phyloP scores from a whole-genome alignment of 2,888 invertebrate genomes.

The Gari tellinella region DNA sequence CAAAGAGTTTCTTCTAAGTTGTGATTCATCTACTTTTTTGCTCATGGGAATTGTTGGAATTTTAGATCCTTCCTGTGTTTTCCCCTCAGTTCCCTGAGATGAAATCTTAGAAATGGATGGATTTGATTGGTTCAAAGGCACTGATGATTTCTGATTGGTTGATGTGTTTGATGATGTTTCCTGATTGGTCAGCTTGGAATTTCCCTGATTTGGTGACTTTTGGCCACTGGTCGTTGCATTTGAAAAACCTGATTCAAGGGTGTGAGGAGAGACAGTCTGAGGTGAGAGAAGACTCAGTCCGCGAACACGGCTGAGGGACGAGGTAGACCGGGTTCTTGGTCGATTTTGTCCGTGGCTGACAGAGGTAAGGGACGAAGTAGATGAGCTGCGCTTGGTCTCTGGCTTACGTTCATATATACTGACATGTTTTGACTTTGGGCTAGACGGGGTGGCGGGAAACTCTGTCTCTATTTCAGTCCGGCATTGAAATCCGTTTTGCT shows the following conservation, averaged over 20 bases:
- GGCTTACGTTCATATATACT: constrained; percentile 62
- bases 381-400: constrained; percentile 56
- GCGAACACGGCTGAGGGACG: constrained; percentile 50
- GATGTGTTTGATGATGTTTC: constrained; percentile 5
- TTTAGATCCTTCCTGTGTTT: constrained; percentile 29
- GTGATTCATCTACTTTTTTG: constrained; percentile 30
- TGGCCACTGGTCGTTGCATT: constrained; percentile 43
- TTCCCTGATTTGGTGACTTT: constrained; percentile 41
- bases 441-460: constrained; percentile 79
- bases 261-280: constrained; percentile 32
- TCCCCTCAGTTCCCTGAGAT: constrained; percentile 31
- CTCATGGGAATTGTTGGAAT: constrained; percentile 27
- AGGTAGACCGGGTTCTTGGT: constrained; percentile 59
- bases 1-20: constrained; percentile 44
- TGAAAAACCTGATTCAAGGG: constrained; percentile 55
- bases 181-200: neutral
- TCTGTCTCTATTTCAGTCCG: constrained; percentile 78
- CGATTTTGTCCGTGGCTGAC: constrained; percentile 51
- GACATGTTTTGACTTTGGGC: constrained; percentile 78
- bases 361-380: constrained; percentile 52
- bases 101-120: constrained; percentile 35
- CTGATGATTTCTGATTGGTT: constrained; percentile 26
- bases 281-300: constrained; percentile 44
- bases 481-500: constrained; percentile 42
- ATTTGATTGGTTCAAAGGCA: constrained; percentile 47